Conservation (phyloP, 2,113 vertebrate species). For the Salvelinus alpinus region DNA sequence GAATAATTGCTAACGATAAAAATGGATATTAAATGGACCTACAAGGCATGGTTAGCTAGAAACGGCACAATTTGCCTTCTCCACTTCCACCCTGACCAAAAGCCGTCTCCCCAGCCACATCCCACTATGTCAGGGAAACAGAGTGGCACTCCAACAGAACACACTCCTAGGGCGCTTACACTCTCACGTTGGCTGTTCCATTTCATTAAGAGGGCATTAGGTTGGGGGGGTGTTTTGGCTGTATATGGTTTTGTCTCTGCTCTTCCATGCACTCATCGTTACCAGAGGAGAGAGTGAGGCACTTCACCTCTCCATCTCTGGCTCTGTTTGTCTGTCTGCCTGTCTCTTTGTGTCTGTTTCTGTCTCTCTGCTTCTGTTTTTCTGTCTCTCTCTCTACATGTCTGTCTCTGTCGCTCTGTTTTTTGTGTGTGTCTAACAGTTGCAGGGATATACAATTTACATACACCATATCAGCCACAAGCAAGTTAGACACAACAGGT, state of each 20-base stretch:
- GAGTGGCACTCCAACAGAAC: not conserved
- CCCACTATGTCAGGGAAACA: not conserved
- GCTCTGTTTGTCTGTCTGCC: not conserved
- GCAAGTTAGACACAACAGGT: too few relatives aligned
- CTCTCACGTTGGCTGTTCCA: not conserved
- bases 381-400: not conserved
- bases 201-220: not conserved
- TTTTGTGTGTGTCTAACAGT: too few relatives aligned
- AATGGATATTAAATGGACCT: too few relatives aligned
- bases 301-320: constrained; percentile 7
- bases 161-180: constrained; percentile 7
- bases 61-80: too few relatives aligned
- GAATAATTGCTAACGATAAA: too few relatives aligned
- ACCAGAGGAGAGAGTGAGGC: constrained; percentile 2
- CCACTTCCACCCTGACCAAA: too few relatives aligned
- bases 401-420: too few relatives aligned
- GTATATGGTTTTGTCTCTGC: constrained; percentile 37
- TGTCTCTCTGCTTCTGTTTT: not conserved
- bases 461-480: too few relatives aligned
- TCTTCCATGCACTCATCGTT: constrained; percentile 36
- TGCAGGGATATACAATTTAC: too few relatives aligned
- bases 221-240: constrained; percentile 22
- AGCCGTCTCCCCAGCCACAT: too few relatives aligned
- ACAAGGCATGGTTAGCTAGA: too few relatives aligned
- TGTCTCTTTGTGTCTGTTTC: not conserved